Base-by-base conservation (phyloP, 2,113 vertebrate genomes). In the Ascaphus truei region DNA sequence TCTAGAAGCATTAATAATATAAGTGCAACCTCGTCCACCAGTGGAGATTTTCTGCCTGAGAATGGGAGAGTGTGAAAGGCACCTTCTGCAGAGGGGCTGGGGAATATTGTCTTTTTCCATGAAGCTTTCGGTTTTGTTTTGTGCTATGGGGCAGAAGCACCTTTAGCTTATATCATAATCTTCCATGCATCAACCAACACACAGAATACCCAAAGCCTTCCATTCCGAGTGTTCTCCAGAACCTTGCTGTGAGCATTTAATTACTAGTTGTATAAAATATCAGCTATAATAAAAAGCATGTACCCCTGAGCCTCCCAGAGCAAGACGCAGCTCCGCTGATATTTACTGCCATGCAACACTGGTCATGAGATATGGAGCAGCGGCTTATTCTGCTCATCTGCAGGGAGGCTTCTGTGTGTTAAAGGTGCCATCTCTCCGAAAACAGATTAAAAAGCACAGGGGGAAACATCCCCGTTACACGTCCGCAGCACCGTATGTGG, bases 191-290 rank as follows among this genome's bases (percentile, higher is more conserved):
- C 48, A 65, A 30, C 47, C 62, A 15, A n/a, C 23, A 10, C 7
- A 20, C 18, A 7, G 3, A 23, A 45, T 34, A 50, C 41, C 29
- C 12, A 22, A 20, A 33, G n/a, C 43, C 29, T 18, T 11, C n/a
- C 27, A 34, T 33, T 1, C 5, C 30, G 2, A 27, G 25, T 18
- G 7, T 12, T 23, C 25, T 51, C 34, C 48, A 27, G 23, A 29
- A 55, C 34, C 62, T 41, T 16, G 33, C 48, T 65, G 62, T 29
- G 62, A 52, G 34, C 62, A 53, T 65, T 65, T 65, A 65, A 65
- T 65, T 65, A 55, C 62, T n/a, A 2, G 34, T 33, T 15, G 34
- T 65, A 53, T 30, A 65, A 65, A 53, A 65, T 65, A 55, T 65
- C 62, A 53, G 62, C 27, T 15, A 34, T 53, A 41, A 41, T 65